Conservation (phyloP, 2,888 invertebrate genomes). For the Pollenia amentaria region DNA sequence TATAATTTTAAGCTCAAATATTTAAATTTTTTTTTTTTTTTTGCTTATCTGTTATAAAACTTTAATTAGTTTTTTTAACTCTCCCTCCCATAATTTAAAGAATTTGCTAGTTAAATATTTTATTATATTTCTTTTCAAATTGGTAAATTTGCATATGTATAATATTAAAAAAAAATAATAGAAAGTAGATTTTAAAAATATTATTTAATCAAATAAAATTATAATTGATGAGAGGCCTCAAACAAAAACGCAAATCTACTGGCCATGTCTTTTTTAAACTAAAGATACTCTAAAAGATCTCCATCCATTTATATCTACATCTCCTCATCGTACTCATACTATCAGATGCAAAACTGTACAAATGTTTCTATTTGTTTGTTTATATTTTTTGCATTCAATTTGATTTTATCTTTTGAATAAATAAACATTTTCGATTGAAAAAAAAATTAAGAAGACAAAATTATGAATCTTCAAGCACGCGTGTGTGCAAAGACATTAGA, state of each 20-base stretch:
- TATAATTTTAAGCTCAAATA: too few relatives aligned
- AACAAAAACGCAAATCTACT: not conserved
- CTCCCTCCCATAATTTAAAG: not conserved
- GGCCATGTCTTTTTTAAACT: not conserved
- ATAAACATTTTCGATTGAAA: not conserved
- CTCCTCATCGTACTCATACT: not conserved
- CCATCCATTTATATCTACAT: too few relatives aligned
- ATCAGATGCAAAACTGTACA: not conserved
- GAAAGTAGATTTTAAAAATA: too few relatives aligned
- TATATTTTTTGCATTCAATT: constrained; percentile 13
- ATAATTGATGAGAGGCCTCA: not conserved
- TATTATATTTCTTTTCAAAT: not conserved
- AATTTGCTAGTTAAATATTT: not conserved
- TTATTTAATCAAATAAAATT: not conserved
- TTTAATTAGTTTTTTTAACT: too few relatives aligned
- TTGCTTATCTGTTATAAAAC: too few relatives aligned
- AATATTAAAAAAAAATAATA: too few relatives aligned
- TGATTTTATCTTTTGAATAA: constrained; percentile 21
- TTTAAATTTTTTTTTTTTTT: too few relatives aligned
- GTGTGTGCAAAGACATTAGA: constrained; percentile 6
- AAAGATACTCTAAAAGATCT: not conserved
- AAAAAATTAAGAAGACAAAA: not conserved
- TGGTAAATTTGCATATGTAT: not conserved
- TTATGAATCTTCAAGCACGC: constrained; percentile 3
- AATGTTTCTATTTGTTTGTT: not conserved